Base-by-base conservation (phyloP, 1,140 invertebrate species). In the Drosophila miranda region DNA sequence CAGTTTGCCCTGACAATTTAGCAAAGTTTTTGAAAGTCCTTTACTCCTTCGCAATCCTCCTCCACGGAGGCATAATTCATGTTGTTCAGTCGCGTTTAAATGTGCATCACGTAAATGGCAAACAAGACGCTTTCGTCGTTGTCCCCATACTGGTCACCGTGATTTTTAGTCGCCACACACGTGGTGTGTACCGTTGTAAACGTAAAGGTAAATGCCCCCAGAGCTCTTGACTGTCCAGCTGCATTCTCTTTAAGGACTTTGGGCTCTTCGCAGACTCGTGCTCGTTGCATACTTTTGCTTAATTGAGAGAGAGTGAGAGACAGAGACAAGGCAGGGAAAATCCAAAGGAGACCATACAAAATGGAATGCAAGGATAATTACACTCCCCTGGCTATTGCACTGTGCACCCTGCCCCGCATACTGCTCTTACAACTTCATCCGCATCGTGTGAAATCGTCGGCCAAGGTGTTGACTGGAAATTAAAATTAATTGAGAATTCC, bases 91-190 rank as follows among this genome's bases (percentile, higher is more conserved):
- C 79, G 71, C 66, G 66, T 83, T 83, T 79, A 84, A 84, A 83
- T 83, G 79, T 83, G 81, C 75, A 82, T 79, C 79, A 83, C 80
- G 79, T 83, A 83, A 83, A 79, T 84, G 73, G 71, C 79, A 72
- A 84, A 75, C 66, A 84, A 83, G 76, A 84, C 68, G 75, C 70
- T 83, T 50, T 74, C 61, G 54, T 26, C 42, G 54, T 48, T 44
- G 30, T 26, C 38, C 30, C 14, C 50, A 43, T 28, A 19, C 46
- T 66, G 60, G 61, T 71, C 48, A 58, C 44, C 62, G 80, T 68
- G 75, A 77, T 75, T 75, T 84, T 80, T 84, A 58, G 66, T 70
- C 58, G 30, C 34, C 48, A 48, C 61, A 63, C 58, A 52, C 16
- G 34, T 38, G 34, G 11, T 34, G 30, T 34, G 34, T 30, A 1